Percentiles rank a stretch among this genome's conserved stretches.
Conservation (phyloP, 1,140 invertebrate genomes). For the Doryteuthis pealeii region DNA sequence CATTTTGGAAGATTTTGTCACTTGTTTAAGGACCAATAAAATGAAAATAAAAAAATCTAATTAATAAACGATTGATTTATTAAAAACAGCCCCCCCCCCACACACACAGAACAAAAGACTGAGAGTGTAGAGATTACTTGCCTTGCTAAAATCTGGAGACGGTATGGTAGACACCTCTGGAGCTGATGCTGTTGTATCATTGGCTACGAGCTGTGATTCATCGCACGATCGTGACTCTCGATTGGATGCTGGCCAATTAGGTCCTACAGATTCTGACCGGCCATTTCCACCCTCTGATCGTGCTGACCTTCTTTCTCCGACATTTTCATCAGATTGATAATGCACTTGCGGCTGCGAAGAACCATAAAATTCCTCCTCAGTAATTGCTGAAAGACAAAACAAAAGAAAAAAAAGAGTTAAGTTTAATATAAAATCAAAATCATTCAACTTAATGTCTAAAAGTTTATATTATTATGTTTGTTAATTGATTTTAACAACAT, state of each 20-base stretch:
- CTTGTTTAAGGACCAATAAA: no score
- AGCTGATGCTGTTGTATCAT: constrained; percentile 49
- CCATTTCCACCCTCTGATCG: background rate
- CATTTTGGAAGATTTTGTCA: no score
- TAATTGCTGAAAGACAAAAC: constrained; percentile 35
- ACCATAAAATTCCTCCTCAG: constrained; percentile 43
- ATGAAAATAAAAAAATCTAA: no score
- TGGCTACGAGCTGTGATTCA: constrained; percentile 35
- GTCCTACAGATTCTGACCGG: constrained; percentile 6
- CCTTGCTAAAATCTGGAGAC: constrained; percentile 52
- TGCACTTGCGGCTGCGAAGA: constrained; percentile 21
- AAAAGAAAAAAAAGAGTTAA: background rate
- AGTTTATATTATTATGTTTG: background rate
- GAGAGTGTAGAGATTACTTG: constrained; percentile 13
- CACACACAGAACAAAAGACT: no score
- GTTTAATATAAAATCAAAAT: no score
- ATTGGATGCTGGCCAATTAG: constrained; percentile 18
- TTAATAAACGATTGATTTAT: no score
- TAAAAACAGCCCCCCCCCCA: no score
- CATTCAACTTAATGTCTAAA: background rate
- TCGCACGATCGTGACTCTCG: constrained; percentile 14
- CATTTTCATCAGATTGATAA: constrained; percentile 20
- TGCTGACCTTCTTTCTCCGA: background rate
- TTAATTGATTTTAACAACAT: no score
- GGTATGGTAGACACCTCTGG: constrained; percentile 53